Evolutionary conservation across 2,113 vertebrate genomes (phyloP).

Genomic region (Oxyura jamaicensis): DNA sequence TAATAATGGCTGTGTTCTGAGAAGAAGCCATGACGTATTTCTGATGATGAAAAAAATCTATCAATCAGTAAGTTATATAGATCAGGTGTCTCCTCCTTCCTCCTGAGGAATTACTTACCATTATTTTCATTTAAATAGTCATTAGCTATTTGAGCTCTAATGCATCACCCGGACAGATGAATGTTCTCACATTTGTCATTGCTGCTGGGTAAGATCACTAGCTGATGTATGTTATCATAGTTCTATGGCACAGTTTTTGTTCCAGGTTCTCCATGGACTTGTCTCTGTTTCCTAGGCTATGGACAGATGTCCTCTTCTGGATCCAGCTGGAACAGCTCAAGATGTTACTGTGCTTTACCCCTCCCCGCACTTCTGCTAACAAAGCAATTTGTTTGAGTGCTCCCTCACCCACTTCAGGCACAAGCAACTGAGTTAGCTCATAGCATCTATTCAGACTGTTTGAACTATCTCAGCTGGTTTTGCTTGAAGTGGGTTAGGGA

Average conservation of each 20-base stretch:
- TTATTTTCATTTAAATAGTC: not conserved
- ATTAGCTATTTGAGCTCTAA: not conserved
- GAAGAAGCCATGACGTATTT: not conserved
- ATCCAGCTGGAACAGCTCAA: not conserved
- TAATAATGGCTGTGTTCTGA: not conserved
- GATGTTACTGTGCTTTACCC: not conserved
- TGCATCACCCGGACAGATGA: not conserved
- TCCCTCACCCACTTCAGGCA: constrained; percentile 35
- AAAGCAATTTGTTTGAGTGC: constrained; percentile 2
- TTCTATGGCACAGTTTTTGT: not conserved
- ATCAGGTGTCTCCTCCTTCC: not conserved
- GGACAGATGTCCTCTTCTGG: not conserved
- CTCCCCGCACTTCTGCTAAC: not conserved
- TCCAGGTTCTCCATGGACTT: not conserved
- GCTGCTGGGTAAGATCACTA: not conserved
- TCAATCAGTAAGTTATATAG: not conserved
- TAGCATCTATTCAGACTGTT: not conserved
- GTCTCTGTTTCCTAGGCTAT: not conserved
- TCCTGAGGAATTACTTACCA: not conserved
- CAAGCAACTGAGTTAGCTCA: not conserved
- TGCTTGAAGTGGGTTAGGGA: constrained; percentile 47
- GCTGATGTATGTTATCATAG: not conserved
- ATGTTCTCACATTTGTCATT: not conserved
- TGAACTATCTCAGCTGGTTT: constrained; percentile 35
- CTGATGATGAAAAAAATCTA: not conserved